Conservation (phyloP, 2,797 vertebrate species). For the Danio choprae region DNA sequence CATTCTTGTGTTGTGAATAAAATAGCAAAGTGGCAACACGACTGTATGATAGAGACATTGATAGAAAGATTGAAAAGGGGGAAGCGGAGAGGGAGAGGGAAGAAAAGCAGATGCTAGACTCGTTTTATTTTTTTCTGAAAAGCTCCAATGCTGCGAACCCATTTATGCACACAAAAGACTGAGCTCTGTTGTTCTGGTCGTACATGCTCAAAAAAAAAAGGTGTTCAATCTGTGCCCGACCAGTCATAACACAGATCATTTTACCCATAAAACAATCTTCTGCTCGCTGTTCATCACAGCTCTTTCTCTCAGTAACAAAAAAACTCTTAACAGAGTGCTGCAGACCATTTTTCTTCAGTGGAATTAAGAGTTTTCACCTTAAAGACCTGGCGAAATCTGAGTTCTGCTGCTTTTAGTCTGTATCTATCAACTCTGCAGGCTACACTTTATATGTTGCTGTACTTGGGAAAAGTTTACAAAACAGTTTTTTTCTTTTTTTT, state of each 20-base stretch:
- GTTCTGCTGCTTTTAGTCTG: not conserved
- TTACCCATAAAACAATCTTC: conserved; percentile 40
- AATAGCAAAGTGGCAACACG: conserved; percentile 73
- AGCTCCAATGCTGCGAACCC: conserved; percentile 61
- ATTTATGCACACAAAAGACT: conserved; percentile 67
- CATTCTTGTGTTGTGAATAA: conserved; percentile 81
- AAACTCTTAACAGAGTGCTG: not conserved
- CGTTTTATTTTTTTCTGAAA: conserved; percentile 32
- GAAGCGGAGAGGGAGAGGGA: not conserved
- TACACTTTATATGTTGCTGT: not conserved
- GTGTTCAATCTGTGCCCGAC: conserved; percentile 55
- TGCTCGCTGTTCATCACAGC: conserved; percentile 33
- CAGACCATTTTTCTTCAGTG: not conserved
- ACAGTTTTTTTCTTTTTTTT: not conserved
- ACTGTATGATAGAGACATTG: conserved; percentile 64
- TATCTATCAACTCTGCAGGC: not conserved
- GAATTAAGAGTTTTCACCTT: not conserved
- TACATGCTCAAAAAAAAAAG: conserved; percentile 47
- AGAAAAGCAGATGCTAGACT: conserved; percentile 19
- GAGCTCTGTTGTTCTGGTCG: conserved; percentile 64
- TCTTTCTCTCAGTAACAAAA: conserved; percentile 35
- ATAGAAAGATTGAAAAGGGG: conserved; percentile 52
- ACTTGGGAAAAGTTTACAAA: not conserved
- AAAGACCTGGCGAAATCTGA: not conserved
- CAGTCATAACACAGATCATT: conserved; percentile 52